Conservation (phyloP, 2,888 invertebrate genomes). For the Epistrophella euchroma region DNA sequence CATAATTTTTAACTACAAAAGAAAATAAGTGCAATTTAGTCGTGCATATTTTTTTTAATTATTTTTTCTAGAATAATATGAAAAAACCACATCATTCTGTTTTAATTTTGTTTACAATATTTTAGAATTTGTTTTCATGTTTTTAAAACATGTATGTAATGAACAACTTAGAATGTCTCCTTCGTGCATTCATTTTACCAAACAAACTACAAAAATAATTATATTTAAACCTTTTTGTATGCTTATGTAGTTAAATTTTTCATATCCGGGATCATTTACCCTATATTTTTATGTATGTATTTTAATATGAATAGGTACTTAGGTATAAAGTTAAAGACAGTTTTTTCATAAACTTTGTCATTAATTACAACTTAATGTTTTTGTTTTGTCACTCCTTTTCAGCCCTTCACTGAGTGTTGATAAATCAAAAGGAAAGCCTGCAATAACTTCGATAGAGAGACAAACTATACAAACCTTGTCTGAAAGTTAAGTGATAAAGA, state of each 20-base stretch:
- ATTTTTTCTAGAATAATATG: too few species aligned
- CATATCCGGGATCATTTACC: not conserved
- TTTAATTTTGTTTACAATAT: too few species aligned
- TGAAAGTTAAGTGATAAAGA: constrained; percentile 15
- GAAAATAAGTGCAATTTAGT: too few species aligned
- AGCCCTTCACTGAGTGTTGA: not conserved
- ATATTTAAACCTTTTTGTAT: not conserved
- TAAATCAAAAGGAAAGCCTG: not conserved
- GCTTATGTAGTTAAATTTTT: too few species aligned
- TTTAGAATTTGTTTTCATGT: too few species aligned
- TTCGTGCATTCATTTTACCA: too few species aligned
- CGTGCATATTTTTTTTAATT: too few species aligned
- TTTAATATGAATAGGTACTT: not conserved
- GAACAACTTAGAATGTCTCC: too few species aligned
- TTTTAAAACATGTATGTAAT: too few species aligned
- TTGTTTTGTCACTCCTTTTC: constrained; percentile 5
- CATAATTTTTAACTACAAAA: too few species aligned
- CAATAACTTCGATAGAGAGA: not conserved
- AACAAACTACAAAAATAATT: too few species aligned
- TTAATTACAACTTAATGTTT: constrained; percentile 4
- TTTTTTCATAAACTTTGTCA: not conserved
- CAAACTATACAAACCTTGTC: not conserved
- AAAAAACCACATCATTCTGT: too few species aligned
- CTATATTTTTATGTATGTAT: not conserved
- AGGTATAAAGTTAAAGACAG: not conserved